These are phyloP conservation scores for Chionodraco myersi DNA, from an alignment of 2,113 vertebrate genomes.

Conservation along the genomic window DNA sequence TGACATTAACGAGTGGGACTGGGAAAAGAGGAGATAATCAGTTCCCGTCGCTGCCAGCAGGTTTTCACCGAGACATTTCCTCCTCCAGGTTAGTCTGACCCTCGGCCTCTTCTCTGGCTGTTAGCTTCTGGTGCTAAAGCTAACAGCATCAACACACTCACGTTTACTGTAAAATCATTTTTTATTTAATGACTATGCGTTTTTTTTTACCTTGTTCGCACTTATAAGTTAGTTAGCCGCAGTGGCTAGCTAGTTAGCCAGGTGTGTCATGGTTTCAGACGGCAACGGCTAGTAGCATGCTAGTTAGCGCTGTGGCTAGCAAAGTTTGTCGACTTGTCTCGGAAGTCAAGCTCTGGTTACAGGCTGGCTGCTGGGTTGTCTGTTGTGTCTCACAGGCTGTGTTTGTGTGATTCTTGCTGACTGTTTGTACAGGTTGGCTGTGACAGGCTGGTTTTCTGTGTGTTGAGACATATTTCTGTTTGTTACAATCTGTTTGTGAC, in stretches of 20 bases:
- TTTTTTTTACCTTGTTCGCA: background rate
- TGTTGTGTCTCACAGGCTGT: background rate
- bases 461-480: no score
- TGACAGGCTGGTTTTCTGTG: no score
- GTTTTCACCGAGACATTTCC: conserved; percentile 10
- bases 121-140: background rate
- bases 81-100: conserved; percentile 52
- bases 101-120: conserved; percentile 23
- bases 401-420: background rate
- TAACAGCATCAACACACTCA: background rate
- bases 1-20: rapidly evolving
- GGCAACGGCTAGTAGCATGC: conserved; percentile 41
- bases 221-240: background rate
- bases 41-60: background rate
- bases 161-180: background rate
- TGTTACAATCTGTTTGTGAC: no score
- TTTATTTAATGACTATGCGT: background rate
- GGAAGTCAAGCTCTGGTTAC: background rate
- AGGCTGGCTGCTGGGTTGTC: no score
- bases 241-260: conserved; percentile 37
- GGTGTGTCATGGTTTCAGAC: conserved; percentile 13
- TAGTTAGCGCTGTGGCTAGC: conserved; percentile 31
- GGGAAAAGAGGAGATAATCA: rapidly evolving
- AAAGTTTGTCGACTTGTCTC: background rate
- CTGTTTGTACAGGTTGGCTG: no score